Evolutionary conservation across 2,888 invertebrate genomes (phyloP).

Genomic region (Osedax fenrisi): DNA sequence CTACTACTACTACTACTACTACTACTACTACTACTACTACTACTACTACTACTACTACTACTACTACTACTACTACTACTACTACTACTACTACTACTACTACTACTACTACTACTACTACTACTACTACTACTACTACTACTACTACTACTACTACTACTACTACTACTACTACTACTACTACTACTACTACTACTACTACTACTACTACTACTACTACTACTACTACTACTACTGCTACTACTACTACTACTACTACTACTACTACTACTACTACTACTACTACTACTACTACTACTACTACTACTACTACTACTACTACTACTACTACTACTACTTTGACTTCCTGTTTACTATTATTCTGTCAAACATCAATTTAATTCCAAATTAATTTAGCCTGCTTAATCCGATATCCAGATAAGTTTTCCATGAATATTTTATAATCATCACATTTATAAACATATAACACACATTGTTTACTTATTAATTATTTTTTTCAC

Average conservation of each 20-base stretch:
- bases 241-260: background rate
- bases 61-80: background rate
- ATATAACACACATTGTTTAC: no score
- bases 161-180: constrained; percentile 7
- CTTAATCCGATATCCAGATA: no score
- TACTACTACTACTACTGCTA: constrained; percentile 6
- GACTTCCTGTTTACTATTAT: no score
- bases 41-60: constrained; percentile 4
- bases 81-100: background rate
- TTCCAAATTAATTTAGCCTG: no score
- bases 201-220: constrained; percentile 5
- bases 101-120: background rate
- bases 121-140: background rate
- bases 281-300: constrained; percentile 6
- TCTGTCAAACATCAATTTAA: no score
- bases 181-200: background rate
- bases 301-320: constrained; percentile 5
- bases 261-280: background rate
- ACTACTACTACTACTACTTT: constrained; percentile 10
- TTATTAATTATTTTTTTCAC: no score
- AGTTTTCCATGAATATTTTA: no score
- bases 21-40: background rate
- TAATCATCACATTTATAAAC: no score
- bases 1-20: background rate
- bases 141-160: background rate